A percentile compares a stretch with the other conserved stretches of the same genome.
Evolutionary conservation across 2,113 vertebrate genomes (phyloP).

Genomic region (Amazona vittata): DNA sequence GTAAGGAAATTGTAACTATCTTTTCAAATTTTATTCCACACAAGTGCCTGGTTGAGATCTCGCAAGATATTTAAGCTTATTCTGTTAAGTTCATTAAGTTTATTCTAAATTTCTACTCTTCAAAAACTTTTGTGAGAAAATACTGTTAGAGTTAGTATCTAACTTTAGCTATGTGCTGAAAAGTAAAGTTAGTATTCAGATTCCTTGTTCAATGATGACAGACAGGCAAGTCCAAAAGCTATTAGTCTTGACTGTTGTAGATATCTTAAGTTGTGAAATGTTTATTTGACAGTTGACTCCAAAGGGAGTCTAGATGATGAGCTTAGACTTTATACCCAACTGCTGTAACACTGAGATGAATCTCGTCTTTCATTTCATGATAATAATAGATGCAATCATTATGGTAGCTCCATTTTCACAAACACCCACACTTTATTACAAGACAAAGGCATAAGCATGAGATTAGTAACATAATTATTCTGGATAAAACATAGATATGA

Average conservation of each 20-base stretch:
- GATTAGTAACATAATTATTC: conserved; percentile 26
- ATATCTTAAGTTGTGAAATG: not conserved
- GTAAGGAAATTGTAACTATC: not conserved
- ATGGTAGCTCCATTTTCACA: not conserved
- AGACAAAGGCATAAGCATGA: not conserved
- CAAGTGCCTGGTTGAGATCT: not conserved
- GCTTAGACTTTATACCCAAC: not conserved
- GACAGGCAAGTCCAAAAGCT: not conserved
- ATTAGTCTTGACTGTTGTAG: not conserved
- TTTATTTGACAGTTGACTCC: not conserved
- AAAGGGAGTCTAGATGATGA: not conserved
- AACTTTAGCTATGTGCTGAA: not conserved
- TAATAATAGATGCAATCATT: not conserved
- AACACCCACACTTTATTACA: conserved; percentile 3
- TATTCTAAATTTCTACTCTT: not conserved
- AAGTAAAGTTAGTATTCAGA: not conserved
- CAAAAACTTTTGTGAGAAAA: not conserved
- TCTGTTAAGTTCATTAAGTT: not conserved
- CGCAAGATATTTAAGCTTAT: not conserved
- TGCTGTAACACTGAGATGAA: not conserved
- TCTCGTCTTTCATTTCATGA: not conserved
- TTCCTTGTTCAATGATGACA: not conserved
- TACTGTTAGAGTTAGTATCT: not conserved
- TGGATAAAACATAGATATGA: not conserved
- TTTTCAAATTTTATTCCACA: not conserved